Conservation (phyloP, 2,797 vertebrate species). For the Liasis olivaceus region DNA sequence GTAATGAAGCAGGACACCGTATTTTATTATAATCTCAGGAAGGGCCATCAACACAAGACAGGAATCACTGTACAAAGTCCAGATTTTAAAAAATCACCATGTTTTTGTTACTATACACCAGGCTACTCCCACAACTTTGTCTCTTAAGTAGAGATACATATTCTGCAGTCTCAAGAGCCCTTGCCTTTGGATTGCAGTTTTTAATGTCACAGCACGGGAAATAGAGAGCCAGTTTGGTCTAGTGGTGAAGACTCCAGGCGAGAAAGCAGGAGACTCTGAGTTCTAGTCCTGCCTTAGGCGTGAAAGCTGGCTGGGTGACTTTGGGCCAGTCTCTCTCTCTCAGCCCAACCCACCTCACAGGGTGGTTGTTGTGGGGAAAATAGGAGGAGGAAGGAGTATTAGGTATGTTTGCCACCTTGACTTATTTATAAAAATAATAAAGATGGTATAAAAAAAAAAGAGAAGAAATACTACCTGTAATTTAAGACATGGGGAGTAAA, state of each 20-base stretch:
- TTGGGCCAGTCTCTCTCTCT: too few species aligned
- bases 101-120: not conserved
- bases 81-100: not conserved
- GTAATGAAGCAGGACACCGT: not conserved
- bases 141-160: not conserved
- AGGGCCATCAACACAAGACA: not conserved
- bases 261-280: too few species aligned
- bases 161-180: not conserved
- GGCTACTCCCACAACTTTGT: not conserved
- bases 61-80: not conserved
- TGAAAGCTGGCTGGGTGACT: too few species aligned
- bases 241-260: too few species aligned
- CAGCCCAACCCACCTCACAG: too few species aligned
- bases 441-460: not conserved
- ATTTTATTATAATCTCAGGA: not conserved
- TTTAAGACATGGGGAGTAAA: not conserved
- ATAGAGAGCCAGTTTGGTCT: too few species aligned
- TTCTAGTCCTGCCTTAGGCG: too few species aligned
- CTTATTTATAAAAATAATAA: too few species aligned
- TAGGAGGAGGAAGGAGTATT: too few species aligned
- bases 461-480: not conserved
- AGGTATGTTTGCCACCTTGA: too few species aligned
- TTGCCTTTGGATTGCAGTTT: not conserved
- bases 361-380: too few species aligned
- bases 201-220: not conserved